These are phyloP conservation scores for Drosophila trichaetosa DNA, from an alignment of 2,888 invertebrate species.

Conservation along the genomic window DNA sequence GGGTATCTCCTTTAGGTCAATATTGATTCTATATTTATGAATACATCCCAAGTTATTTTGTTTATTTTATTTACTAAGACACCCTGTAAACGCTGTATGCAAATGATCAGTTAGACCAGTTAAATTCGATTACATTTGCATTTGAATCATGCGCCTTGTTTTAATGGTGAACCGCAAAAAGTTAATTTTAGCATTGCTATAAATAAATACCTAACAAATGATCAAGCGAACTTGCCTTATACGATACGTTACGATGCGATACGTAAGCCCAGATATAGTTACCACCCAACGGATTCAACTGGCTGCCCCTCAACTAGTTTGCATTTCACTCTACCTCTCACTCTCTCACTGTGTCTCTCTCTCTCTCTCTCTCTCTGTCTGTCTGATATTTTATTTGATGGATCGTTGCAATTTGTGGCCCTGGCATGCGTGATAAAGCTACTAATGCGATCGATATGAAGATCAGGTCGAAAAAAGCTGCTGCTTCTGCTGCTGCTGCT, in stretches of 20 bases:
- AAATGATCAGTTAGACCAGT: conserved; percentile 33
- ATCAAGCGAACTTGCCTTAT: conserved; percentile 67
- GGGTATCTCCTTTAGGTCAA: neutral
- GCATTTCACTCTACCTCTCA: conserved; percentile 28
- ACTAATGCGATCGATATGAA: conserved; percentile 73
- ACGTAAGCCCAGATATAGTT: conserved; percentile 76
- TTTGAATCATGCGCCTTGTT: conserved; percentile 57
- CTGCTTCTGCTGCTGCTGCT: conserved; percentile 39
- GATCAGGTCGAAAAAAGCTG: conserved; percentile 45
- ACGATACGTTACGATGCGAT: conserved; percentile 50
- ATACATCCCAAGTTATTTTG: neutral
- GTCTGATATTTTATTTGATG: conserved; percentile 64
- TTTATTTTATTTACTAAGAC: neutral
- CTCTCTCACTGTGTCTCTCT: conserved; percentile 7
- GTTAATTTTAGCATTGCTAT: conserved; percentile 81
- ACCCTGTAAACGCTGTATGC: neutral
- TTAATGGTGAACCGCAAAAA: conserved; percentile 72
- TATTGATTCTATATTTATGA: neutral
- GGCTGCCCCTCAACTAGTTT: conserved; percentile 64
- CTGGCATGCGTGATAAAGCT: conserved; percentile 79
- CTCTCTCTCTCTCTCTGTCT: conserved; percentile 6
- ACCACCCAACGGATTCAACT: conserved; percentile 51
- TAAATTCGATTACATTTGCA: conserved; percentile 61
- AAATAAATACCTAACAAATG: conserved; percentile 75
- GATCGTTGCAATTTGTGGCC: conserved; percentile 77